Conservation (phyloP, 1,140 invertebrate genomes). For the Drosophila equinoxialis region DNA sequence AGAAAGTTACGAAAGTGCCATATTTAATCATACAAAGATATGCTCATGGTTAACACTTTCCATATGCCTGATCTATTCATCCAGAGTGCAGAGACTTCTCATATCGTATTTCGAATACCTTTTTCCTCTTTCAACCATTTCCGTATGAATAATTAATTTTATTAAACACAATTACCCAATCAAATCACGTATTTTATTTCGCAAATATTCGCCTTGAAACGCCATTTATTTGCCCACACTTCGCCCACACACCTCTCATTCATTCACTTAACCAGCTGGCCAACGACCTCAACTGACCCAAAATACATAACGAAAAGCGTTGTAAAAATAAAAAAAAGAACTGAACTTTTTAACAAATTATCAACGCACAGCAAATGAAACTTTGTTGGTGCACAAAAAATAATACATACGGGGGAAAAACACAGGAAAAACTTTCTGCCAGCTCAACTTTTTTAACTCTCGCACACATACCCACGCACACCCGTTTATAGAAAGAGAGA, state of each 20-base stretch:
- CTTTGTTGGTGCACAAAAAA: constrained; percentile 52
- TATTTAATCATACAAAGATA: too few relatives aligned
- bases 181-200: constrained; percentile 9
- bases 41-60: too few relatives aligned
- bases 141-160: constrained; percentile 7
- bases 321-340: constrained; percentile 8
- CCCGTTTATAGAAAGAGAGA: constrained; percentile 17
- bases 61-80: too few relatives aligned
- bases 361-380: constrained; percentile 69
- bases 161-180: constrained; percentile 10
- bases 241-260: neutral
- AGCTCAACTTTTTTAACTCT: constrained; percentile 28
- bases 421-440: constrained; percentile 5
- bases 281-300: constrained; percentile 1
- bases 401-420: constrained; percentile 28
- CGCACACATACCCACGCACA: constrained; percentile 25
- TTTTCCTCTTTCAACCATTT: neutral
- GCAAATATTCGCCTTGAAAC: constrained; percentile 4
- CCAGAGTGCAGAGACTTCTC: too few relatives aligned
- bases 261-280: neutral
- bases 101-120: too few relatives aligned
- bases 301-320: neutral
- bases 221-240: neutral
- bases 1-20: too few relatives aligned
- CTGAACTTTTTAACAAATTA: constrained; percentile 71